These are phyloP conservation scores for Craterocephalus amniculus DNA, from an alignment of 2,797 vertebrate genomes.

Conservation along the genomic window DNA sequence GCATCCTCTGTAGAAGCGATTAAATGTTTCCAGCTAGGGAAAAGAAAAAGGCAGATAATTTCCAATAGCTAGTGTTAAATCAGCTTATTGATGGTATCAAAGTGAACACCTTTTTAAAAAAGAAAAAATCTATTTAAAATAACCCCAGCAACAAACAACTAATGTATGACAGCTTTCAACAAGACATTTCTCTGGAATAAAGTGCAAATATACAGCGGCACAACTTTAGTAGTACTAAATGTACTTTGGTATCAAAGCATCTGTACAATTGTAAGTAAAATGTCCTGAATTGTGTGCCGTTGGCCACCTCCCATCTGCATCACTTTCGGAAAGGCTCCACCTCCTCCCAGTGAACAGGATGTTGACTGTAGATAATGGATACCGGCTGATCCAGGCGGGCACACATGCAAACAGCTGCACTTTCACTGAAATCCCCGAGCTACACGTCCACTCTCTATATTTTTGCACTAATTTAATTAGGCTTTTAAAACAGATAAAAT, in stretches of 20 bases:
- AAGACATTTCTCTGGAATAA: background rate
- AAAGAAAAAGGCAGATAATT: too few species aligned
- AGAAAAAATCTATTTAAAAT: too few species aligned
- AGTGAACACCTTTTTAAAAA: too few species aligned
- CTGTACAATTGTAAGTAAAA: background rate
- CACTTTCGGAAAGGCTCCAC: background rate
- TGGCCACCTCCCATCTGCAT: too few species aligned
- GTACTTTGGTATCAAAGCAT: background rate
- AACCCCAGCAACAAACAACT: too few species aligned
- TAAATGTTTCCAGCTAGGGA: too few species aligned
- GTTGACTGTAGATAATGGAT: background rate
- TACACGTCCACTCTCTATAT: background rate
- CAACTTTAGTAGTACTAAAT: background rate
- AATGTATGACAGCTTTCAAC: too few species aligned
- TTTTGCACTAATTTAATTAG: background rate
- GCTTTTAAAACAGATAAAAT: background rate
- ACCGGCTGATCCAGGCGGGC: background rate
- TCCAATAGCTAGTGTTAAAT: too few species aligned
- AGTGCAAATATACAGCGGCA: background rate
- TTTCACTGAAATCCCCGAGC: background rate
- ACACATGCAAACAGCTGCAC: background rate
- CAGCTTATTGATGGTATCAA: too few species aligned
- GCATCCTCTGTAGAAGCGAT: too few species aligned
- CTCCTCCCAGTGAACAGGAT: background rate
- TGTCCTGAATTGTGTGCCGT: too few species aligned